Conservation (phyloP, 2,888 invertebrate species). For the Aspidiotus rigidus region DNA sequence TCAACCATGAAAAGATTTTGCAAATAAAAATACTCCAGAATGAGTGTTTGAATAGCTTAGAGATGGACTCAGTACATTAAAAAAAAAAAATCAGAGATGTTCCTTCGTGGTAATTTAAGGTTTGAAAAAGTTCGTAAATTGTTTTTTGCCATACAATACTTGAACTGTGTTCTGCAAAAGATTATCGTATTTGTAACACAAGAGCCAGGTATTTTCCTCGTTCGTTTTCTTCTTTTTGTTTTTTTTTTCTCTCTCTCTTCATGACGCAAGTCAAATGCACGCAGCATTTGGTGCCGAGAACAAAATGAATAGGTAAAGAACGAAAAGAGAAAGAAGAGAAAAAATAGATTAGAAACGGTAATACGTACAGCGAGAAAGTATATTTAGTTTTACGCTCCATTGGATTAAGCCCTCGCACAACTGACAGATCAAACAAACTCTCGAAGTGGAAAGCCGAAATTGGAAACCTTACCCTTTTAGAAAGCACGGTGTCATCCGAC, state of each 20-base stretch:
- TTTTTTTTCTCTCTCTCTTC: not conserved
- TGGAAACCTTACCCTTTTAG: constrained; percentile 30
- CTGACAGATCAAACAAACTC: constrained; percentile 33
- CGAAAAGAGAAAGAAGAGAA: not conserved
- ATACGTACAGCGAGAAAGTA: constrained; percentile 25
- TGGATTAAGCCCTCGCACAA: constrained; percentile 29
- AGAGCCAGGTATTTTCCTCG: no score
- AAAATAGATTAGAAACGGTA: constrained; percentile 29
- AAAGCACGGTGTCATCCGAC: constrained; percentile 18
- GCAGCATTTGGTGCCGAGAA: not conserved
- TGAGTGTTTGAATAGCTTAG: no score
- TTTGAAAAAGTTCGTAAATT: no score
- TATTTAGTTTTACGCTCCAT: constrained; percentile 28
- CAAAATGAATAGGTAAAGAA: not conserved
- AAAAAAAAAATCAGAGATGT: no score
- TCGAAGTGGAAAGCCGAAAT: constrained; percentile 22
- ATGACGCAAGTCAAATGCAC: not conserved
- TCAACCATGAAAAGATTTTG: no score
- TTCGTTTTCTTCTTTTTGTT: not conserved
- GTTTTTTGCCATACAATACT: no score
- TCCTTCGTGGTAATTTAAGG: no score
- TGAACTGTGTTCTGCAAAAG: no score
- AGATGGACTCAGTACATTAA: no score
- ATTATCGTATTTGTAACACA: no score
- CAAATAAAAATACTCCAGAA: no score